phyloP scores from a whole-genome alignment of 1,140 invertebrate genomes.

The Danaus melanippus region DNA sequence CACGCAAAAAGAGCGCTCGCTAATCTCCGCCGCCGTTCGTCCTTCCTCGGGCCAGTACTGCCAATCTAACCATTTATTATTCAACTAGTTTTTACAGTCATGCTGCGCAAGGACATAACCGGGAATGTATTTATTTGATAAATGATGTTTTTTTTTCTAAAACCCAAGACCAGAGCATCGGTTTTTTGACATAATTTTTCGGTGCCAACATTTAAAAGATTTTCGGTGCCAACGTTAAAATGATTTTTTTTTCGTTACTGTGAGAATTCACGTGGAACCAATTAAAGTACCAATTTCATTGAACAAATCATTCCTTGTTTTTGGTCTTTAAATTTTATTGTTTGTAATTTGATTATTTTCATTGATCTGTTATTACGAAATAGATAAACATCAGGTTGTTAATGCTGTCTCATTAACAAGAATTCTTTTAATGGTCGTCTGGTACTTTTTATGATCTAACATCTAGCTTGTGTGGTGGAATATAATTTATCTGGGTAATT shows the following conservation, averaged over 20 bases:
- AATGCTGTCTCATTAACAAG: constrained; percentile 29
- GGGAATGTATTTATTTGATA: constrained; percentile 69
- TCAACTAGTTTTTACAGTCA: constrained; percentile 69
- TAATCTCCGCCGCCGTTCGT: constrained; percentile 67
- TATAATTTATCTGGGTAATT: constrained; percentile 27
- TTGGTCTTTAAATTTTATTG: constrained; percentile 10
- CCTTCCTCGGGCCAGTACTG: constrained; percentile 56
- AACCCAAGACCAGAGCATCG: constrained; percentile 19
- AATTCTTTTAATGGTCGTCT: constrained; percentile 26
- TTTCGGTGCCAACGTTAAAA: constrained; percentile 46
- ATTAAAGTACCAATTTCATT: constrained; percentile 37
- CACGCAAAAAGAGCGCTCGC: constrained; percentile 68
- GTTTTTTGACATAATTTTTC: constrained; percentile 58
- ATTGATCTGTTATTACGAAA: constrained; percentile 22
- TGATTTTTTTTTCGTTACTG: constrained; percentile 36
- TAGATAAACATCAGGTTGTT: constrained; percentile 26
- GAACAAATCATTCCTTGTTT: constrained; percentile 11
- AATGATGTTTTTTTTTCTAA: constrained; percentile 61
- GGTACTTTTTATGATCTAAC: constrained; percentile 26
- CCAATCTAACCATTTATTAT: constrained; percentile 64
- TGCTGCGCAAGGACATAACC: constrained; percentile 66
- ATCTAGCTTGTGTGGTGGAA: constrained; percentile 25
- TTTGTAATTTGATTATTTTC: constrained; percentile 12
- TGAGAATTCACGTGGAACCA: constrained; percentile 33
- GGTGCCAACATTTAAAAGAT: constrained; percentile 41